Evolutionary conservation across 2,797 vertebrate genomes (phyloP).

Genomic region (Chrysocyon brachyurus): DNA sequence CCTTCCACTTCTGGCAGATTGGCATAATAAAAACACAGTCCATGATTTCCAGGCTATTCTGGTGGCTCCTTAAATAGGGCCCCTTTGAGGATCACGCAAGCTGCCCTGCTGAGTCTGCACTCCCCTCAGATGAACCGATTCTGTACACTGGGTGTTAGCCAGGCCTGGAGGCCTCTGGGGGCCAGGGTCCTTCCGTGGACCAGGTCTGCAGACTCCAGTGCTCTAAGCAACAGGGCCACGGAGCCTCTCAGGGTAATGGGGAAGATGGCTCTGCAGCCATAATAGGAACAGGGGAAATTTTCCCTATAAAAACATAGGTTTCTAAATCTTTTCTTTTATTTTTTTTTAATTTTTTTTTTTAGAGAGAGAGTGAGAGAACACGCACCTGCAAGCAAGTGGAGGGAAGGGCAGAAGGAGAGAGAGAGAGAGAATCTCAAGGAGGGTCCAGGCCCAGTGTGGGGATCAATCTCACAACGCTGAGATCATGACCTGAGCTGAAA

Average conservation of each 20-base stretch:
- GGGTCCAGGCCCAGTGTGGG: neutral
- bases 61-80: neutral
- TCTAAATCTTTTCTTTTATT: neutral
- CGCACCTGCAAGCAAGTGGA: neutral
- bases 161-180: too few relatives aligned
- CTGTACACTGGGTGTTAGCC: neutral
- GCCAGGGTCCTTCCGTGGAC: neutral
- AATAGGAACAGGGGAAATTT: neutral
- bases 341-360: neutral
- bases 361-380: neutral
- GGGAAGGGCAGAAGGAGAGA: neutral
- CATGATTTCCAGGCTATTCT: accelerated
- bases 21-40: neutral
- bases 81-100: neutral
- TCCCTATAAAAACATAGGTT: neutral
- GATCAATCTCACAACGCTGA: neutral
- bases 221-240: neutral
- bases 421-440: neutral
- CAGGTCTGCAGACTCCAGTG: neutral
- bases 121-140: neutral
- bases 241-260: neutral
- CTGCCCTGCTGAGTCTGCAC: too few relatives aligned
- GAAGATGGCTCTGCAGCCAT: neutral
- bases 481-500: neutral
- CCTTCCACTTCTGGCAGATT: neutral